These are phyloP conservation scores for Desmodus rotundus DNA, from an alignment of 2,113 vertebrate species.

Conservation along the genomic window DNA sequence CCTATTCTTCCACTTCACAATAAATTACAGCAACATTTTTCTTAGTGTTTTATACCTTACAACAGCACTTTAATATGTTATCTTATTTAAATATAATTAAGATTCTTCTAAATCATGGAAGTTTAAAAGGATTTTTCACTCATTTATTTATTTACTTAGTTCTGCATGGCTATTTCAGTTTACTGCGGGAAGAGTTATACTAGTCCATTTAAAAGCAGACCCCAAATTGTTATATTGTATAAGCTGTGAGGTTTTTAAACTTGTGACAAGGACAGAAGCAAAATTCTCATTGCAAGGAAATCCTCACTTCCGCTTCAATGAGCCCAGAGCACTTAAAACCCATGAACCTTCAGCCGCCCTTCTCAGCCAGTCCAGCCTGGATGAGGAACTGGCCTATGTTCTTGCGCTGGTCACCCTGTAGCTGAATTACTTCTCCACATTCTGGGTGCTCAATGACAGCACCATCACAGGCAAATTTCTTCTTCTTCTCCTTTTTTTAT, in stretches of 20 bases:
- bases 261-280: constrained; percentile 79
- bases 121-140: constrained; percentile 12
- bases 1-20: background rate
- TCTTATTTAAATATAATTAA: constrained; percentile 3
- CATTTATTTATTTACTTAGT: background rate
- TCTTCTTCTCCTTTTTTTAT: too few relatives aligned
- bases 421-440: constrained; percentile 98
- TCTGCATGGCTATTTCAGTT: constrained; percentile 82
- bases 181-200: constrained; percentile 85
- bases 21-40: background rate
- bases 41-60: background rate
- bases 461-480: constrained; percentile 91
- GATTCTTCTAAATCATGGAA: background rate
- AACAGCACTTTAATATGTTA: background rate
- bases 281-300: constrained; percentile 80
- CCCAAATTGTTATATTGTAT: constrained; percentile 81
- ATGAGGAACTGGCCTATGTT: constrained; percentile 96
- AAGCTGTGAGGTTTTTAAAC: constrained; percentile 83
- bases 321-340: constrained; percentile 89
- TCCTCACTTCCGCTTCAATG: constrained; percentile 79
- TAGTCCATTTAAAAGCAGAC: constrained; percentile 81
- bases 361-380: constrained; percentile 94
- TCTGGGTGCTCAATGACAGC: constrained; percentile 97
- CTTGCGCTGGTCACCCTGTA: constrained; percentile 95
- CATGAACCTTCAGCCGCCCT: constrained; percentile 99